Percentiles rank a stretch among this genome's conserved stretches.
Evolutionary conservation across 2,888 invertebrate genomes (phyloP).

Genomic region (Cepaea hortensis): DNA sequence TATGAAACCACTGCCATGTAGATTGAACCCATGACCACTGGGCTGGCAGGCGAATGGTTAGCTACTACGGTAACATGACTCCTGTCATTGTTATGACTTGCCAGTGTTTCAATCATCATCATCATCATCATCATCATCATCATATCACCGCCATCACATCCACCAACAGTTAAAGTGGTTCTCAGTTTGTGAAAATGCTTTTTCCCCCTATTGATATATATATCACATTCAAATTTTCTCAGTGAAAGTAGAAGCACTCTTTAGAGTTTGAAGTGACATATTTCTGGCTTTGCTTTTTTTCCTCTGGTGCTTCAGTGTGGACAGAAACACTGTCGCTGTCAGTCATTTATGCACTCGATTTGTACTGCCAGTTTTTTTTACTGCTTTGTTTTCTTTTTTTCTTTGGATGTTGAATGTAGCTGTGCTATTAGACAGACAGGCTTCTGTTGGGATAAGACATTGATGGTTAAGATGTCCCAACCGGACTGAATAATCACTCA

Average conservation of each 20-base stretch:
- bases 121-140: neutral
- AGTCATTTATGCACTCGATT: no score
- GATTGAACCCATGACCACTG: no score
- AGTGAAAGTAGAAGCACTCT: neutral
- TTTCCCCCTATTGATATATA: neutral
- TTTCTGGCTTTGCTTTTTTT: constrained; percentile 15
- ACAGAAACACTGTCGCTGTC: neutral
- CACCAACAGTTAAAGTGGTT: constrained; percentile 28
- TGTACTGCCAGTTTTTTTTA: neutral
- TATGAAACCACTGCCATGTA: no score
- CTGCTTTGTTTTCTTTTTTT: neutral
- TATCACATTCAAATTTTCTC: neutral
- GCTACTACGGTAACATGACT: no score
- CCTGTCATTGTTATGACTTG: neutral
- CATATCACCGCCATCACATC: neutral
- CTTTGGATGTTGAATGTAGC: neutral
- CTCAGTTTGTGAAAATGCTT: constrained; percentile 42
- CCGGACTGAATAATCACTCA: no score
- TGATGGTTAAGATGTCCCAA: no score
- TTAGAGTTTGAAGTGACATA: neutral
- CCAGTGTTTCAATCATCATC: neutral
- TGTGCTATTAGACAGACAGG: no score
- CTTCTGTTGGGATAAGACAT: no score
- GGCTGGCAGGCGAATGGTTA: no score
- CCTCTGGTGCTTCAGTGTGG: neutral